These are phyloP conservation scores for Chiloscyllium plagiosum DNA, from an alignment of 2,113 vertebrate genomes.

Conservation along the genomic window DNA sequence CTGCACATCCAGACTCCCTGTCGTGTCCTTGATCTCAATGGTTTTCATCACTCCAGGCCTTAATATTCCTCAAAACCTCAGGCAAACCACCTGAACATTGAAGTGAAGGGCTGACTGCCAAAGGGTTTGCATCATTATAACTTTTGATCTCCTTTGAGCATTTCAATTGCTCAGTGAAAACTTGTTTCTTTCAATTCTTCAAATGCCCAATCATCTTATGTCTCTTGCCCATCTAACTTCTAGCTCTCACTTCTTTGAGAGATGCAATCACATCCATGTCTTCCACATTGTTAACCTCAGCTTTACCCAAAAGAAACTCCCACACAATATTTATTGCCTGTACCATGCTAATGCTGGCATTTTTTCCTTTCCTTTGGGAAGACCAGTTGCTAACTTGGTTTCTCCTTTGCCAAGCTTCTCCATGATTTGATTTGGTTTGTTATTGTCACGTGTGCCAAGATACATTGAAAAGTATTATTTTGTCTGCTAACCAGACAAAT, in stretches of 20 bases:
- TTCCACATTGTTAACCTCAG: neutral
- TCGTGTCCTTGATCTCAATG: neutral
- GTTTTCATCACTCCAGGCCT: conserved; percentile 1
- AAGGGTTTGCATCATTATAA: neutral
- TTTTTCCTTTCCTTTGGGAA: neutral
- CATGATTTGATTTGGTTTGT: neutral
- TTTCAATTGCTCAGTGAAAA: neutral
- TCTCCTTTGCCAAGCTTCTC: neutral
- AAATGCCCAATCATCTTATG: neutral
- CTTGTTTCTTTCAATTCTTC: neutral
- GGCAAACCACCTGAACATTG: neutral
- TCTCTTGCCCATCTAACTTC: neutral
- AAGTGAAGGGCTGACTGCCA: neutral
- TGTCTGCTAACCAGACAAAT: too few species aligned
- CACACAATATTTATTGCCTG: neutral
- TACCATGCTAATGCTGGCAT: neutral
- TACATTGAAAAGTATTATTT: too few species aligned
- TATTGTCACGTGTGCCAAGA: too few species aligned
- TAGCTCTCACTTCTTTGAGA: neutral
- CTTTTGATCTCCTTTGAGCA: neutral
- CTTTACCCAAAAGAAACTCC: neutral
- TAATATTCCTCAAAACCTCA: neutral
- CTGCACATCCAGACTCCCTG: neutral
- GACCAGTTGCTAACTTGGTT: neutral
- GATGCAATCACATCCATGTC: too few species aligned